Base-by-base conservation (phyloP, 2,888 invertebrate species). In the Eulithis testata region DNA sequence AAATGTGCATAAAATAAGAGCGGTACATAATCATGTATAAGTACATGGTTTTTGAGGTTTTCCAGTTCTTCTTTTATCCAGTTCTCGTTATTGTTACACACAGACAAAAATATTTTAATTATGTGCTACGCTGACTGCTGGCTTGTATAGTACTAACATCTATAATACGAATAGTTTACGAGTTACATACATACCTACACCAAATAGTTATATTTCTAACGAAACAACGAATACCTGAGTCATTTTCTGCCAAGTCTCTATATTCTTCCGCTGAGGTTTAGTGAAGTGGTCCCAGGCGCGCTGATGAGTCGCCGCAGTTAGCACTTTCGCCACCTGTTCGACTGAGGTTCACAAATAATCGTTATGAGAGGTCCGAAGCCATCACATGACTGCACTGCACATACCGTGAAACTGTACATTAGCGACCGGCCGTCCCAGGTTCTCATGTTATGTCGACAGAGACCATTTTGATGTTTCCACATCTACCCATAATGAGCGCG, bases 231-330 rank as follows among this genome's bases (percentile, higher is more conserved):
- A 77, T 90, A 98, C 99, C 97, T 96, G 96, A 70, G 97, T 97
- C 94, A 98, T 97, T 95, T 97, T 98, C 94, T 97, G 97, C 99
- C 99, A 99, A 88, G 97, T 96, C 94, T 98, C 98, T 94, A 99
- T 97, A 95, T 98, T 98, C 96, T 99, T 99, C 94, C 99, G 95
- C 94, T 99, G 99, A 81, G 98, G 97, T 95, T 99, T 99, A 94
- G 98, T 98, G 96, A 99, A 99, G 96, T 99, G 99, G 96, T 99
- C 99, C 99, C 99, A 99, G 93, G 98, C 98, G 94, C 98, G 98
- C 96, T 99, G 98, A 95, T 98, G 98, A 94, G 96, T 97, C 89
- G 98, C 98, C 85, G 98, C 97, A 92, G 95, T 94, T 95, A 99
- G 98, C 94, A 99, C 98, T 95, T 97, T 97, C 96, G 98, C 98